A percentile compares a stretch with the other conserved stretches of the same genome.
Conservation (phyloP, 2,113 vertebrate species). For the Nibea albiflora region DNA sequence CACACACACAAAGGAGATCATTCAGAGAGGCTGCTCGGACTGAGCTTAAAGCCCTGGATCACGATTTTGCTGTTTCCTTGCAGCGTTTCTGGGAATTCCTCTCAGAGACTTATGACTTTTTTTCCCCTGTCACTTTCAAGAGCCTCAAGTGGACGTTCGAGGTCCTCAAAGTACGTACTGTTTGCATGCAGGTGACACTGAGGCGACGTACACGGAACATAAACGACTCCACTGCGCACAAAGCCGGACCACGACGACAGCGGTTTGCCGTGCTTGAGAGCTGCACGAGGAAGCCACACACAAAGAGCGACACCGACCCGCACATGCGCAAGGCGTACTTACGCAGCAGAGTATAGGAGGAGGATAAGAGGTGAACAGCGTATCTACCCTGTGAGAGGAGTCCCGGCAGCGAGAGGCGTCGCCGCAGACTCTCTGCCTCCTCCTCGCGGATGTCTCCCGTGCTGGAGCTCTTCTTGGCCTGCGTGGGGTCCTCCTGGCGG, state of each 20-base stretch:
- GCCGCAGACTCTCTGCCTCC: constrained; percentile 89
- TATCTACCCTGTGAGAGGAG: constrained; percentile 96
- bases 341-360: constrained; percentile 75
- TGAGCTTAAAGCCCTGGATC: neutral
- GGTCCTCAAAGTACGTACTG: neutral
- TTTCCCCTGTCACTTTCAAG: neutral
- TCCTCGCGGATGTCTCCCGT: constrained; percentile 96
- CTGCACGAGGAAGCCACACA: constrained; percentile 25
- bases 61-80: neutral
- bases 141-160: too few species aligned
- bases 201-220: neutral
- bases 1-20: constrained; percentile 29
- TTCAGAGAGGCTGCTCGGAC: neutral
- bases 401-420: constrained; percentile 96
- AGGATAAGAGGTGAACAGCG: constrained; percentile 82
- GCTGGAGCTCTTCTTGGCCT: constrained; percentile 97
- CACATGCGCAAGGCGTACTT: constrained; percentile 67
- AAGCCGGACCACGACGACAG: constrained; percentile 17
- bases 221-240: neutral
- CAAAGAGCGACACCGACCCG: constrained; percentile 29
- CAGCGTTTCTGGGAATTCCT: too few species aligned
- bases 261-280: neutral
- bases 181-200: neutral
- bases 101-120: too few species aligned
- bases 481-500: constrained; percentile 89